phyloP scores from a whole-genome alignment of 2,888 invertebrate species.

The Zhuqinia jingwanae region DNA sequence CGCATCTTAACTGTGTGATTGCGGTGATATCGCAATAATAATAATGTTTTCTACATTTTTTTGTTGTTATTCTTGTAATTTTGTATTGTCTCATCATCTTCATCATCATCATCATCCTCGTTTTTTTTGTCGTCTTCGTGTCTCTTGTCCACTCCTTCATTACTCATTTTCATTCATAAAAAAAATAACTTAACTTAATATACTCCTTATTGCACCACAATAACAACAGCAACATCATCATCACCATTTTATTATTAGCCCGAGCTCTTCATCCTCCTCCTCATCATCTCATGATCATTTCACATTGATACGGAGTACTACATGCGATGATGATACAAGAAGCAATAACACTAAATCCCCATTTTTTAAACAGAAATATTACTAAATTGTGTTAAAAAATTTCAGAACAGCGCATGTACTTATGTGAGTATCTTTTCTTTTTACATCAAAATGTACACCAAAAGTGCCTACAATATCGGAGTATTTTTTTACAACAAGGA shows the following conservation, averaged over 20 bases:
- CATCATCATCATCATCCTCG: background rate
- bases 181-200: no score
- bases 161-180: no score
- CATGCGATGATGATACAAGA: no score
- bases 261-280: background rate
- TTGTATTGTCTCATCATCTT: slow-evolving; percentile 29
- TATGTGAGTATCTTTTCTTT: no score
- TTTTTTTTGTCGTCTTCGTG: background rate
- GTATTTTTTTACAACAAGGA: slow-evolving; percentile 14
- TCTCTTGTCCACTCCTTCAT: background rate
- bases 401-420: no score
- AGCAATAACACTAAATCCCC: no score
- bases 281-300: background rate
- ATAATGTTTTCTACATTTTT: background rate
- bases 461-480: background rate
- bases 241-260: no score
- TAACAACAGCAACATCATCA: no score
- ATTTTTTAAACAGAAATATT: no score
- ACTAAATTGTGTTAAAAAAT: no score
- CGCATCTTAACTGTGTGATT: background rate
- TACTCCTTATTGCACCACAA: no score
- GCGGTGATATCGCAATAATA: background rate
- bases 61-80: slow-evolving; percentile 19
- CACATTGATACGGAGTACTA: no score
- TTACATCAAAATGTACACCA: background rate